Base-by-base conservation (phyloP, 2,113 vertebrate species). In the Pituophis catenifer region DNA sequence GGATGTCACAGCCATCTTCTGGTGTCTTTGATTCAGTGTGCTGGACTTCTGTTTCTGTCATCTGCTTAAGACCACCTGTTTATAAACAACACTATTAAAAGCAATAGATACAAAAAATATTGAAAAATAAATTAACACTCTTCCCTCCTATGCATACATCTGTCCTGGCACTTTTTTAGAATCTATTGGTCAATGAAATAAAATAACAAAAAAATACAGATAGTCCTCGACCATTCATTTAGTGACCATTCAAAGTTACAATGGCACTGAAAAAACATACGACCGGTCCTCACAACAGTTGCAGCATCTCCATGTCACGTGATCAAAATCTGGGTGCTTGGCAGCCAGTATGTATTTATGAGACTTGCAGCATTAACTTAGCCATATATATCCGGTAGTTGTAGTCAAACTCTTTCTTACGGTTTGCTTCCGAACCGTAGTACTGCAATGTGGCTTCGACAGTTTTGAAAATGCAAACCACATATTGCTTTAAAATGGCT, bases 1-100 rank as follows among this genome's bases (percentile, higher is more conserved):
- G 90, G 2, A 92, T 92, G 87, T 58, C 92, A 44, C 81, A n/a
- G 86, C 55, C 92, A 95, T 85, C 59, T 93, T 94, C 96, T 92
- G 88, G 86, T 10, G 91, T 94, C 91, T 96, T 93, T 87, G 93
- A 91, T 95, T 54, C 23, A 15, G 38, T 85, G 93, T 1, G 65
- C 87, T 24, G 90, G 89, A 86, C 86, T 59, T 91, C 94, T 65
- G 93, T 91, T 90, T 57, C 90, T 95, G 94, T 81, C 21, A 89
- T 91, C 26, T 70, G 88, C 48, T 94, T 94, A 85, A 81, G 23
- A 65, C 95, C 96, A 94, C 93, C 98, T 98, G 95, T 95, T 95
- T 92, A 96, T 55, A 96, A 96, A 1, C 5, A 96, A 96, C 26
- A 96, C 8, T 90, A 29, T 90, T 59, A 90, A 52, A n/a, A 93